Base-by-base conservation (phyloP, 2,888 invertebrate genomes). In the Ormyrus labotus region DNA sequence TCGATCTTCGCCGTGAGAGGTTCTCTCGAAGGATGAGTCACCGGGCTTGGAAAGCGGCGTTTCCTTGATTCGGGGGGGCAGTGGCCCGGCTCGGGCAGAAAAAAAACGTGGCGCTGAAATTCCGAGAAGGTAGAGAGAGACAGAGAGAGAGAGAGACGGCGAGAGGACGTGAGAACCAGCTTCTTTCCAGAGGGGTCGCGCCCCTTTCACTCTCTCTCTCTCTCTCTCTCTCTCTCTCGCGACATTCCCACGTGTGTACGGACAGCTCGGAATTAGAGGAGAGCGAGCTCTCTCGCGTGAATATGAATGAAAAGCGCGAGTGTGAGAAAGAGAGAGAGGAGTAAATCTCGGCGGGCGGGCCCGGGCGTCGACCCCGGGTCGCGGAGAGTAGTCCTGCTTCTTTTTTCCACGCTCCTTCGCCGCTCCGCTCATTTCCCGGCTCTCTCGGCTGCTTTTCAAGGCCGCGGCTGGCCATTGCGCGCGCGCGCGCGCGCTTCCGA, bases 331-430 rank as follows among this genome's bases (percentile, higher is more conserved):
- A 51, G 68, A 68, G 71, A 67, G 69, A 78, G 78, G 10, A n/a
- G 6, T 19, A 70, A 34, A 76, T 55, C 13, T 57, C 63, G 8
- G 64, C 64, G 11, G 58, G 75, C 69, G 65, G 63, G 88, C 85
- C 86, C 87, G 90, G 90, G 85, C 89, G 87, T 88, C 88, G 90
- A 89, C 90, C 89, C 87, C 87, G 83, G 84, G 84, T 1, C 19
- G 19, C 19, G 19, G 19, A 19, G 13, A 13, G 13, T 13, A 13
- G 19, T 19, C 19, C 19, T 19, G 19, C 19, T 19, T 19, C 19
- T 19, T 19, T 19, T 19, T 19, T 19, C 19, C 19, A 19, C 19
- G 19, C 2, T 19, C 19, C 19, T 19, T 19, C 19, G 19, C 1
- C 19, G 19, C 19, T 19, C 19, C 19, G 19, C 19, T 19, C 19